Conservation (phyloP, 1,140 invertebrate species). For the Drosophila arawakana region DNA sequence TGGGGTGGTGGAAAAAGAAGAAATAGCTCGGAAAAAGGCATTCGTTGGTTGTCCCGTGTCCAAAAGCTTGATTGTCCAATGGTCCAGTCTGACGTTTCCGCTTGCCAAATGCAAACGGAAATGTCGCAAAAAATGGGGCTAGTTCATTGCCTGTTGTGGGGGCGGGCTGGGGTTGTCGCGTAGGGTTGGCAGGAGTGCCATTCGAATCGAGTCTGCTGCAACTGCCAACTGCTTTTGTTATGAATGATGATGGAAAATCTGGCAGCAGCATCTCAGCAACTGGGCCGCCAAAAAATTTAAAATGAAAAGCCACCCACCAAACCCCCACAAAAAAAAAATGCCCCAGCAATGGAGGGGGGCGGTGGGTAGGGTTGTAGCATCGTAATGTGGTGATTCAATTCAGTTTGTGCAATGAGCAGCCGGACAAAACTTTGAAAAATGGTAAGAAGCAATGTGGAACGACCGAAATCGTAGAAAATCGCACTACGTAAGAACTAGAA, state of each 20-base stretch:
- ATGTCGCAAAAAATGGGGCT: constrained; percentile 59
- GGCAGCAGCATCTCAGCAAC: constrained; percentile 69
- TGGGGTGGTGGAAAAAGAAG: neutral
- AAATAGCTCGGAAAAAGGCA: constrained; percentile 21
- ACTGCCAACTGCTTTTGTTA: constrained; percentile 82
- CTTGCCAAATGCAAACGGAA: constrained; percentile 81
- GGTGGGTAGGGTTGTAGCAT: constrained; percentile 19
- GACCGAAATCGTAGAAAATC: constrained; percentile 10
- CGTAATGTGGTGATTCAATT: constrained; percentile 73
- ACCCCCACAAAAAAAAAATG: constrained; percentile 11
- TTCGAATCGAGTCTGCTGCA: constrained; percentile 55
- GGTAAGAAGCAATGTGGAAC: constrained; percentile 55
- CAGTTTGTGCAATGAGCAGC: constrained; percentile 79
- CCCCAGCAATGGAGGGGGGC: no score
- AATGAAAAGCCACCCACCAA: constrained; percentile 31
- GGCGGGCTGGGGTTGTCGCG: neutral
- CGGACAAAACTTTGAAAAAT: constrained; percentile 76
- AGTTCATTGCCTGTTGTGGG: constrained; percentile 35
- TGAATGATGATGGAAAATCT: constrained; percentile 81
- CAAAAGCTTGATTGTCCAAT: constrained; percentile 74
- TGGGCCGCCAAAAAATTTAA: constrained; percentile 53
- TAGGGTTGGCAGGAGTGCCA: neutral
- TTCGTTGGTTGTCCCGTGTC: constrained; percentile 45
- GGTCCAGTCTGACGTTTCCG: constrained; percentile 75
- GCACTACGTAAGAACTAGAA: constrained; percentile 2